Percentiles rank a stretch among this genome's conserved stretches.
phyloP scores from a whole-genome alignment of 1,140 invertebrate species.

The Atopsyche davidsoni region DNA sequence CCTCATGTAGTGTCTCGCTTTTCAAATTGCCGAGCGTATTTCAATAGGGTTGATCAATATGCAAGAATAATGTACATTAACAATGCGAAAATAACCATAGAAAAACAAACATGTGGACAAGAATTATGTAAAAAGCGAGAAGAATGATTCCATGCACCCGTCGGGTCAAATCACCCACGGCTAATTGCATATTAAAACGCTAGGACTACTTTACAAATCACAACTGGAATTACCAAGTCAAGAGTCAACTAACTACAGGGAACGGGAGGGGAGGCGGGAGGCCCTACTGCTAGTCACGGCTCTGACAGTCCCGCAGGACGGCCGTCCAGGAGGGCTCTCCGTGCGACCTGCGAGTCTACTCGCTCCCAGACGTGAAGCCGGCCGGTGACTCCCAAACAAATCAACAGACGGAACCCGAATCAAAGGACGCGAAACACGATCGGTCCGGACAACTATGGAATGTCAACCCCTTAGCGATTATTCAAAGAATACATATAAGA shows the following conservation, averaged over 20 bases:
- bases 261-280: slow-evolving; percentile 9
- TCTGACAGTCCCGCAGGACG: no score
- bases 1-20: slow-evolving; percentile 42
- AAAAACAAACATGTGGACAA: slow-evolving; percentile 14
- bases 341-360: no score
- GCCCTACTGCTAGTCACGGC: slow-evolving; percentile 20
- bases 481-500: slow-evolving; percentile 1
- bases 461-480: slow-evolving; percentile 2
- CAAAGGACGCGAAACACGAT: no score
- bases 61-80: slow-evolving; percentile 19
- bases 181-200: slow-evolving; percentile 21
- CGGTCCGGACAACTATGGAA: slow-evolving; percentile 3
- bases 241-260: slow-evolving; percentile 28
- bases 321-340: no score
- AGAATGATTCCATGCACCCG: slow-evolving; percentile 28
- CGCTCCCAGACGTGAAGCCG: no score
- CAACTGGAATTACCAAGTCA: slow-evolving; percentile 24
- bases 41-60: slow-evolving; percentile 46
- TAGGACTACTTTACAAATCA: slow-evolving; percentile 26
- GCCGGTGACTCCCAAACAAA: no score
- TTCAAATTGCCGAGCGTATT: slow-evolving; percentile 33
- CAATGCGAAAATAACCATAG: slow-evolving; percentile 15
- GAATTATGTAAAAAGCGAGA: slow-evolving; percentile 25
- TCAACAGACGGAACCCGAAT: no score
- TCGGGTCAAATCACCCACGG: slow-evolving; percentile 6